phyloP scores from a whole-genome alignment of 1,140 invertebrate genomes.

The Xylocopa sonorina region DNA sequence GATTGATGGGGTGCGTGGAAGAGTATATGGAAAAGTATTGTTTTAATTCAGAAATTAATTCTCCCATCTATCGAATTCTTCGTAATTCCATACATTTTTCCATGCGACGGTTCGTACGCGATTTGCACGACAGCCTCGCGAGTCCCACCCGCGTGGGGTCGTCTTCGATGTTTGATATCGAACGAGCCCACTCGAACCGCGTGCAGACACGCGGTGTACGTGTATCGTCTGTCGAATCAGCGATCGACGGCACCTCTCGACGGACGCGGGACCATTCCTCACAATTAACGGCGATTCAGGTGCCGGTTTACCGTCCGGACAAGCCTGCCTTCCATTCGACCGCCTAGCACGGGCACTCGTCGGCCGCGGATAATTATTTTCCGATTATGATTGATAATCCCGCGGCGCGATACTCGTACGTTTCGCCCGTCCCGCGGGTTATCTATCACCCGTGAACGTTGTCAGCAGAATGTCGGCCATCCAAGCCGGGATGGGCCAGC shows the following conservation, averaged over 20 bases:
- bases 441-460: conserved; percentile 52
- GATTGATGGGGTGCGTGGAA: no score
- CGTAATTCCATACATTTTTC: background rate
- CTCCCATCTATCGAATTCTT: background rate
- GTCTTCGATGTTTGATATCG: conserved; percentile 36
- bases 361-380: conserved; percentile 67
- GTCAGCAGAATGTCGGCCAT: conserved; percentile 25
- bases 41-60: no score
- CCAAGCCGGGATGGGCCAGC: background rate
- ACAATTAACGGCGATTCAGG: conserved; percentile 69
- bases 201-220: background rate
- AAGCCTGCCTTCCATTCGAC: conserved; percentile 27
- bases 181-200: conserved; percentile 3
- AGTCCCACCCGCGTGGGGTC: background rate
- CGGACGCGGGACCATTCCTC: conserved; percentile 67
- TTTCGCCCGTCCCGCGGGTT: conserved; percentile 18
- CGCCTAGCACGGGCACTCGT: conserved; percentile 50
- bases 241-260: conserved; percentile 54
- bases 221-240: conserved; percentile 63
- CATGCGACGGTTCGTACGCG: background rate
- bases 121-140: no score
- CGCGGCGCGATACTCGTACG: conserved; percentile 24
- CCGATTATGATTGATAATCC: conserved; percentile 71
- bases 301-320: conserved; percentile 53
- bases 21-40: no score